Base-by-base conservation (phyloP, 2,797 vertebrate genomes). In the Acanthurus leucopareius region DNA sequence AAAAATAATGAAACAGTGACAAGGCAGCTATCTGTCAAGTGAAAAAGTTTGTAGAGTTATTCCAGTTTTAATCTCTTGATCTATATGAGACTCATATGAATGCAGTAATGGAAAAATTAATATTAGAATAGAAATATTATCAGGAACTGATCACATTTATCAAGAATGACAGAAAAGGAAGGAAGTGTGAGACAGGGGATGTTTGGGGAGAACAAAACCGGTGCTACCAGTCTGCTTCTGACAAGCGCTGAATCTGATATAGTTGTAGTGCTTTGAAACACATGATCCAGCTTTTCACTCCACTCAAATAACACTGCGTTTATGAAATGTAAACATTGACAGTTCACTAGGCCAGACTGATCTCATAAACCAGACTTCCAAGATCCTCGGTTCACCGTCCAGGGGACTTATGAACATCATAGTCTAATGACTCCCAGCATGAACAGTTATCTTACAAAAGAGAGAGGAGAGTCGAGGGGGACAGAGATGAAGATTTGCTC, bases 311-410 rank as follows among this genome's bases (percentile, higher is more conserved):
- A 95, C 92, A 94, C 67, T 14, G 81, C 58, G 69, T 92, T 95
- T 94, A 95, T 94, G 93, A 95, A 95, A 96, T 69, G 85, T 90
- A 93, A 96, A 95, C 94, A 96, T 68, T 85, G 91, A 94, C 92
- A 84, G 90, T 90, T 93, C 91, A 92, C 77, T 57, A 81, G 88
- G 91, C 92, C 92, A 92, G 75, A 88, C 64, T 82, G 84, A 90
- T 91, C 90, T 91, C 92, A 91, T 87, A 87, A 93, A 92, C 63
- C 85, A 75, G 80, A 85, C 75, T 78, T 87, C 75, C 76, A 83
- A 89, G 73, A 88, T 78, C 75, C 83, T 83, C 59, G 22, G 73
- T 81, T 88, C 77, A 80, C 84, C 75, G 69, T 89, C 77, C 60
- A 48, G 75, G 70, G 64, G 76, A 82, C 54, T 82, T 60, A 73